phyloP scores from a whole-genome alignment of 2,888 invertebrate genomes.

The Drosophila flavopinicola region DNA sequence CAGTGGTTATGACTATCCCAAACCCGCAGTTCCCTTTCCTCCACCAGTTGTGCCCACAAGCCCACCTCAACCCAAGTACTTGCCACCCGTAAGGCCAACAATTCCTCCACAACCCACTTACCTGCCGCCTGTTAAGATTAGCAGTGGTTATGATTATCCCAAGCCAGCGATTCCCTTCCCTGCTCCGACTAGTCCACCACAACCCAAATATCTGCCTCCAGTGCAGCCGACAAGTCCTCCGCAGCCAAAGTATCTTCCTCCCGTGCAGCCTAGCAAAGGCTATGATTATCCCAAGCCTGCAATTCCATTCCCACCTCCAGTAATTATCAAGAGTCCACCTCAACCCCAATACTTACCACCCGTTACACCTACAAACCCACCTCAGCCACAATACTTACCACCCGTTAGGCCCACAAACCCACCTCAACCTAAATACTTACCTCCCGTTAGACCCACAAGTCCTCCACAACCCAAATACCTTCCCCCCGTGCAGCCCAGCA shows the following conservation, averaged over 20 bases:
- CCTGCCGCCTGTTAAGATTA: slow-evolving; percentile 51
- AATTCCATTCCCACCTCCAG: slow-evolving; percentile 50
- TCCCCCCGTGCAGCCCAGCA: slow-evolving; percentile 51
- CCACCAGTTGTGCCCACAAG: slow-evolving; percentile 19
- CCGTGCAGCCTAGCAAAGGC: slow-evolving; percentile 55
- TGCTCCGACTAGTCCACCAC: slow-evolving; percentile 33
- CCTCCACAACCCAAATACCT: slow-evolving; percentile 46
- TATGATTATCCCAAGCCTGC: slow-evolving; percentile 69
- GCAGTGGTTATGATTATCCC: slow-evolving; percentile 63
- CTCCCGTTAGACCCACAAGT: slow-evolving; percentile 41
- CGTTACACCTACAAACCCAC: slow-evolving; percentile 34
- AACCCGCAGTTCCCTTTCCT: slow-evolving; percentile 47
- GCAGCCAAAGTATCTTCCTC: slow-evolving; percentile 61
- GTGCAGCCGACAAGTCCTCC: slow-evolving; percentile 48
- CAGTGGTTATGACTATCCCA: slow-evolving; percentile 57
- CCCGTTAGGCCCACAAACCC: slow-evolving; percentile 39
- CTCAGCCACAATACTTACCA: slow-evolving; percentile 47
- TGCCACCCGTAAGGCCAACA: slow-evolving; percentile 41
- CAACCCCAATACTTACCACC: slow-evolving; percentile 56
- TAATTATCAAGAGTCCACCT: slow-evolving; percentile 19
- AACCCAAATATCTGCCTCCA: slow-evolving; percentile 39
- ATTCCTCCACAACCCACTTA: slow-evolving; percentile 55
- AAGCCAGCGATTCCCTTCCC: slow-evolving; percentile 48
- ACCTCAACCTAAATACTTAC: slow-evolving; percentile 16
- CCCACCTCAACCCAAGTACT: slow-evolving; percentile 3